Base-by-base conservation (phyloP, 2,113 vertebrate species). In the Machaerirhynchus nigripectus region DNA sequence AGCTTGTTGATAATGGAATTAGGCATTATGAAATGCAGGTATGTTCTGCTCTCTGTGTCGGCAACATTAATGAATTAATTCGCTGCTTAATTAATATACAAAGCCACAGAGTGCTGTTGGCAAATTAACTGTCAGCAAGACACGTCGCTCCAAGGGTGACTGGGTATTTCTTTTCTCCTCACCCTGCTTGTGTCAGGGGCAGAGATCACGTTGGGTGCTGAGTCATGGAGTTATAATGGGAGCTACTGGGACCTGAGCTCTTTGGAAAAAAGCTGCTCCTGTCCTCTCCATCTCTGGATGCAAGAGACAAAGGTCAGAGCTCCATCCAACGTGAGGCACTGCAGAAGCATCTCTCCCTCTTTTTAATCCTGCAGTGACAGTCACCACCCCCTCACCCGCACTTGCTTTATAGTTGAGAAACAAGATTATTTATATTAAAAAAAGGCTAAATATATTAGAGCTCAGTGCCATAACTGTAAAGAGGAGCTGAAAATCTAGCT, bases 151-250 rank as follows among this genome's bases (percentile, higher is more conserved):
- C 75, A 11, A 78, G 93, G 93, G 84, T 89, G 92, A 46, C 10
- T 9, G 83, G 76, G 26, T 42, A 50, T 84, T 93, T 71, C 85
- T 81, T 46, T 70, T 73, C 50, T 42, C 74, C 46, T 89, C 81
- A 60, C 65, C 40, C 79, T 69, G 53, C 83, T 60, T 68, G 68
- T 90, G 88, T 64, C 27, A 7, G 73, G 89, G 88, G 77, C 86
- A 95, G 80, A 81, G 89, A 90, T 96, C 89, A 86, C 1, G 4
- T 44, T 46, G 26, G 80, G 61, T 79, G 96, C 90, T 93, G 90
- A 96, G 90, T 96, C 95, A 95, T 27, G 86, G 79, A 67, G 40
- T 64, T 68, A 40, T 74, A 90, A 93, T 95, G 95, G 93, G 93
- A 93, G 42, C 64, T 87, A 7, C 83, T 53, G 92, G 90, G 93